Conservation (phyloP, 2,888 invertebrate species). For the Lamellibrachia columna region DNA sequence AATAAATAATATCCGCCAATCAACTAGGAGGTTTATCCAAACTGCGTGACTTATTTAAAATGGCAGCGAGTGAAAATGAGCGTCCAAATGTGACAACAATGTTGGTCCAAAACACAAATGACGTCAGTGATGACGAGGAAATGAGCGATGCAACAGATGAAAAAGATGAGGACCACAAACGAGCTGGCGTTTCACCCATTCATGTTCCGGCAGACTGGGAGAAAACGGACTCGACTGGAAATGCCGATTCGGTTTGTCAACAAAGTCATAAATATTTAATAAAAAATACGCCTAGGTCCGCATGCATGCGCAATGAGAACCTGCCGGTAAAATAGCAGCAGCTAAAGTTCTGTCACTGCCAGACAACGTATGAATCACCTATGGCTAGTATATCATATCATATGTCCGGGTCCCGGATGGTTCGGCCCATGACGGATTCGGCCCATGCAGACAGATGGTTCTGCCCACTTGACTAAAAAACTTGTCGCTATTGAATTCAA, state of each 20-base stretch:
- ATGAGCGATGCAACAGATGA: not conserved
- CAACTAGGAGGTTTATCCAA: not conserved
- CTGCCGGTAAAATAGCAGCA: no score
- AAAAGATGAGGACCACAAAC: not conserved
- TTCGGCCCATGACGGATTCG: no score
- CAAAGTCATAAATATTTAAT: not conserved
- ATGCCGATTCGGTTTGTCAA: conserved; percentile 6
- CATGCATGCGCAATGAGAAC: no score
- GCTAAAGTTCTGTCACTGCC: no score
- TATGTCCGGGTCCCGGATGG: no score
- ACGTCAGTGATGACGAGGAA: not conserved
- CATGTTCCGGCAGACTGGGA: not conserved
- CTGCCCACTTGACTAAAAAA: no score
- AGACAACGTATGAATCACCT: no score
- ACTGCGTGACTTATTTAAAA: not conserved
- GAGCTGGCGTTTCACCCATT: not conserved
- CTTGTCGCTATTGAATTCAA: no score
- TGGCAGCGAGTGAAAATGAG: conserved; percentile 16
- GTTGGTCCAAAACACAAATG: not conserved
- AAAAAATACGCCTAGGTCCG: no score
- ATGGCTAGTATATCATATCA: no score
- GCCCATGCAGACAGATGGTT: no score
- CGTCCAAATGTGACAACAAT: not conserved
- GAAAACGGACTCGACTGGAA: not conserved
- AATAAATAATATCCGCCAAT: not conserved